phyloP scores from a whole-genome alignment of 1,140 invertebrate genomes.

The Ceratosolen fusciceps region DNA sequence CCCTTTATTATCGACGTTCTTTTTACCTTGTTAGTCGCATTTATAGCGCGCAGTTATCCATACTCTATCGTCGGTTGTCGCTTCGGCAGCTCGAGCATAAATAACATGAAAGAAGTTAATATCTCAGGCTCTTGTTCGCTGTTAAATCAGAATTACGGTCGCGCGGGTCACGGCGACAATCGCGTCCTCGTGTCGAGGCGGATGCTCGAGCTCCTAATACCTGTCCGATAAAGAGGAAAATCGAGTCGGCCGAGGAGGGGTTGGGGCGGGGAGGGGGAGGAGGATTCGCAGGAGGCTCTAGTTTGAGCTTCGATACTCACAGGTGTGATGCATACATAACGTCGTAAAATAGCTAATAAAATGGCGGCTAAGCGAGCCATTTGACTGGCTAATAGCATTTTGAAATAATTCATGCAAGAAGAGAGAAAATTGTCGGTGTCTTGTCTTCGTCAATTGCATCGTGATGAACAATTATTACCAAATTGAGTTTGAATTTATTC shows the following conservation, averaged over 20 bases:
- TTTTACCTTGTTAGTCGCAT: slow-evolving; percentile 26
- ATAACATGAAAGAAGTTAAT: slow-evolving; percentile 48
- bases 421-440: neutral
- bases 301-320: neutral
- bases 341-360: slow-evolving; percentile 7
- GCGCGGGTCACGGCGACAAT: slow-evolving; percentile 53
- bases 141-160: slow-evolving; percentile 58
- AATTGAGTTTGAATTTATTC: slow-evolving; percentile 22
- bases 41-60: neutral
- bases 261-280: too few species aligned
- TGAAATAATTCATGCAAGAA: neutral
- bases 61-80: neutral
- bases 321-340: slow-evolving; percentile 13
- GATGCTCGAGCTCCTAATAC: neutral
- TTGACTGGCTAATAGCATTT: slow-evolving; percentile 21
- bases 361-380: neutral
- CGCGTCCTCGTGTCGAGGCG: neutral
- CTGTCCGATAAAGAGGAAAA: neutral
- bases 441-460: slow-evolving; percentile 14
- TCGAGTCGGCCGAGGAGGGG: too few species aligned
- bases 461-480: slow-evolving; percentile 13
- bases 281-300: neutral
- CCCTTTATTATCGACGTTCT: slow-evolving; percentile 38
- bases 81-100: neutral
- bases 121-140: slow-evolving; percentile 56